Percentiles rank a stretch among this genome's conserved stretches.
These are phyloP conservation scores for Tapirus indicus DNA, from an alignment of 2,797 vertebrate genomes.

Conservation along the genomic window DNA sequence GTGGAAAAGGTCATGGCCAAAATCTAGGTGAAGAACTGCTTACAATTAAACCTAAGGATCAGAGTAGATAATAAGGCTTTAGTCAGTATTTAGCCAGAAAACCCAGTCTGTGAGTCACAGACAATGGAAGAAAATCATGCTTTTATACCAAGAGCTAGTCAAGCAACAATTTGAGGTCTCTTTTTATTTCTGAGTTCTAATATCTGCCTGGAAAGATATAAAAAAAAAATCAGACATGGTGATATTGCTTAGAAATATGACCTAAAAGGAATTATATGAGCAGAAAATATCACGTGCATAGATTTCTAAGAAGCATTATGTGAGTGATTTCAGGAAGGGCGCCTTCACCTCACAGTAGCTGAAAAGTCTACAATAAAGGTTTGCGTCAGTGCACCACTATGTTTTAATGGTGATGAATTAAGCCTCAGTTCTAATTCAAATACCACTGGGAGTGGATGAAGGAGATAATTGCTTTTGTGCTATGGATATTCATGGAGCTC, in stretches of 20 bases:
- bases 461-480: not conserved
- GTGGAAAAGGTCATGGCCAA: not conserved
- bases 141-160: not conserved
- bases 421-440: not conserved
- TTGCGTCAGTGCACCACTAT: not conserved
- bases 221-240: not conserved
- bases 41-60: not conserved
- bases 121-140: not conserved
- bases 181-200: conserved; percentile 1
- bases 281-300: not conserved
- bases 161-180: not conserved
- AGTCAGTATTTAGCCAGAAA: not conserved
- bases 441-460: not conserved
- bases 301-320: not conserved
- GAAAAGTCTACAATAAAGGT: not conserved
- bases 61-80: not conserved
- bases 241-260: not conserved
- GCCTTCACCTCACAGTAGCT: not conserved
- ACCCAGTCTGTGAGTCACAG: not conserved
- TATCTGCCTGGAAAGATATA: not conserved
- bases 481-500: not conserved
- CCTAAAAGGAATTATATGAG: not conserved
- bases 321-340: not conserved
- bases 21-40: not conserved
- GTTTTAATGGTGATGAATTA: not conserved